Base-by-base conservation (phyloP, 2,888 invertebrate genomes). In the Calliopum simillimum region DNA sequence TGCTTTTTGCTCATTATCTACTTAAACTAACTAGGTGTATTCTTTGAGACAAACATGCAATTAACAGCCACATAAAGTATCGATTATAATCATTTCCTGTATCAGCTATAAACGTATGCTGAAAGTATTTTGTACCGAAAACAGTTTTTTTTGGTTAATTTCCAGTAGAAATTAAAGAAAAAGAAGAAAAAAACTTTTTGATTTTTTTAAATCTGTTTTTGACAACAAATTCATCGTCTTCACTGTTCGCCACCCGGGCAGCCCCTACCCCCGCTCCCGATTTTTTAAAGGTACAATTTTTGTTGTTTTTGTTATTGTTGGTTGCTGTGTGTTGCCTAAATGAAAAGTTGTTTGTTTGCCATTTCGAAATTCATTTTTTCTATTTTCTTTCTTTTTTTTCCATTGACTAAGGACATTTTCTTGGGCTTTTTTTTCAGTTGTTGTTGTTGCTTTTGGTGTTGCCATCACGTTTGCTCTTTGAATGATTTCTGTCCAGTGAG, bases 121-220 rank as follows among this genome's bases (percentile, higher is more conserved):
- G 8, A 33, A 33, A 33, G 33, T 33, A 33, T 33, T 8, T 5
- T 33, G 33, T 33, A 33, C 33, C 4, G 33, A 4, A n/a, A n/a
- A n/a, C 8, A 33, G 33, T 8, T 1, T 8, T 6, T 8, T 33
- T 33, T 33, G 5, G 33, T 33, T 33, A 8, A 33, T 33, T 6
- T 33, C 33, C 33, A 53, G 51, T 53, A 41, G 14, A 4, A 16
- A 46, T 8, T 51, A 13, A 19, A 13, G 23, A 41, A 49, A 51
- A 58, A 64, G 41, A 14, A 41, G 47, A 41, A 13, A 53, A 43
- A 63, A 58, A 58, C 63, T 67, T 69, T n/a, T 58, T 62, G 64
- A 72, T 72, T 72, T 72, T 64, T 51, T 33, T 16, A 2, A 61
- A 61, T 47, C 65, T 70, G 70, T 65, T 70, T 70, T 58, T 70